phyloP scores from a whole-genome alignment of 2,113 vertebrate species.

The Muntiacus reevesi region DNA sequence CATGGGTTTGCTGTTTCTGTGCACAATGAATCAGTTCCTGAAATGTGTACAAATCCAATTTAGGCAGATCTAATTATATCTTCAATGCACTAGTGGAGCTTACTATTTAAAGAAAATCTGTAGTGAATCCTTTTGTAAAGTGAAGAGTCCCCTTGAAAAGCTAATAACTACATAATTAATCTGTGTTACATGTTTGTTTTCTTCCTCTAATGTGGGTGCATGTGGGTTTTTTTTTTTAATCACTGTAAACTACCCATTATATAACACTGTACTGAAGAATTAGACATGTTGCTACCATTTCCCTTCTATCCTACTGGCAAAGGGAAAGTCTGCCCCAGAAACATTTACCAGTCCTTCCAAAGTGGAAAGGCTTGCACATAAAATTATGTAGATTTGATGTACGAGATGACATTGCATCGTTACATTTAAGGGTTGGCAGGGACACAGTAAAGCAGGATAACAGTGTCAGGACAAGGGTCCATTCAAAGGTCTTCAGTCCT shows the following conservation, averaged over 20 bases:
- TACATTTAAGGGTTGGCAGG: slow-evolving; percentile 7
- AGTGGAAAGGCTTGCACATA: not conserved
- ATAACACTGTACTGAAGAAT: not conserved
- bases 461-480: not conserved
- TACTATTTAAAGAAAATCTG: slow-evolving; percentile 62
- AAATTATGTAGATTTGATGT: not conserved
- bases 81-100: slow-evolving; percentile 30
- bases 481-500: slow-evolving; percentile 16
- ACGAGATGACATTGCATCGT: not conserved
- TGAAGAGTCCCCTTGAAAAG: slow-evolving; percentile 24
- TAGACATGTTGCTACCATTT: not conserved
- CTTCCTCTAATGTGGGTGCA: not conserved
- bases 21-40: not conserved
- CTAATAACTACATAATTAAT: slow-evolving; percentile 30
- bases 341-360: not conserved
- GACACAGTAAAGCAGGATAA: slow-evolving; percentile 2
- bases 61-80: slow-evolving; percentile 57
- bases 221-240: not conserved
- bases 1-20: not conserved
- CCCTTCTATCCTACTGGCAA: not conserved
- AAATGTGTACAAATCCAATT: slow-evolving; percentile 41
- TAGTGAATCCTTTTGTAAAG: slow-evolving; percentile 42
- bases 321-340: not conserved
- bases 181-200: slow-evolving; percentile 16
- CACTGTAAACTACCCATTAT: not conserved